Percentiles rank a stretch among this genome's conserved stretches.
These are phyloP conservation scores for Toxotes lorentzi DNA, from an alignment of 2,797 vertebrate species.

Conservation along the genomic window DNA sequence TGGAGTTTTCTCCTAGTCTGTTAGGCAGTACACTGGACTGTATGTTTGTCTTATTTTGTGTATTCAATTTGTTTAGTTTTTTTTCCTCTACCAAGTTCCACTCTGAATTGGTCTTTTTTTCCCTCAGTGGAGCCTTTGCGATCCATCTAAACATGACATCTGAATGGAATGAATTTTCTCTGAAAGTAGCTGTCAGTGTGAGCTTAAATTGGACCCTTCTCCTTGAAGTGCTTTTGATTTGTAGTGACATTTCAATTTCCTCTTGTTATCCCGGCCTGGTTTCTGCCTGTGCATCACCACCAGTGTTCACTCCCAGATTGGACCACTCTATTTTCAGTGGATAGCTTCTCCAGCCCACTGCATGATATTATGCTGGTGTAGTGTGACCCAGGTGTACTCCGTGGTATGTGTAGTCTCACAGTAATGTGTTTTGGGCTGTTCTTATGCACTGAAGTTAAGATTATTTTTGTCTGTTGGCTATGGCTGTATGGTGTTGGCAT, in stretches of 20 bases:
- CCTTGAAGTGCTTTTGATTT: slow-evolving; percentile 78
- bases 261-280: slow-evolving; percentile 71
- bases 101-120: slow-evolving; percentile 26
- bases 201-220: slow-evolving; percentile 76
- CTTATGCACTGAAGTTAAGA: background rate
- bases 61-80: slow-evolving; percentile 22
- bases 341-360: slow-evolving; percentile 45
- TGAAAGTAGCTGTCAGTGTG: slow-evolving; percentile 74
- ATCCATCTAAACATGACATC: slow-evolving; percentile 69
- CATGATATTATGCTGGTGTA: slow-evolving; percentile 26
- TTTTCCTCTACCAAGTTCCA: background rate
- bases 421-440: background rate
- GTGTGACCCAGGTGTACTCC: slow-evolving; percentile 48
- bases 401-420: slow-evolving; percentile 8
- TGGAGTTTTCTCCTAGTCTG: background rate
- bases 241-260: slow-evolving; percentile 85
- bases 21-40: slow-evolving; percentile 2
- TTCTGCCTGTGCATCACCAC: slow-evolving; percentile 54
- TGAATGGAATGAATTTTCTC: slow-evolving; percentile 69
- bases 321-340: slow-evolving; percentile 47
- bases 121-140: slow-evolving; percentile 21
- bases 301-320: slow-evolving; percentile 52
- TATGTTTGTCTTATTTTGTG: slow-evolving; percentile 37
- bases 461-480: background rate
- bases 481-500: background rate